Conservation (phyloP, 30 jellyfish, hydroid and myxozoan genomes). For the Calvadosia cruxmelitensis region DNA sequence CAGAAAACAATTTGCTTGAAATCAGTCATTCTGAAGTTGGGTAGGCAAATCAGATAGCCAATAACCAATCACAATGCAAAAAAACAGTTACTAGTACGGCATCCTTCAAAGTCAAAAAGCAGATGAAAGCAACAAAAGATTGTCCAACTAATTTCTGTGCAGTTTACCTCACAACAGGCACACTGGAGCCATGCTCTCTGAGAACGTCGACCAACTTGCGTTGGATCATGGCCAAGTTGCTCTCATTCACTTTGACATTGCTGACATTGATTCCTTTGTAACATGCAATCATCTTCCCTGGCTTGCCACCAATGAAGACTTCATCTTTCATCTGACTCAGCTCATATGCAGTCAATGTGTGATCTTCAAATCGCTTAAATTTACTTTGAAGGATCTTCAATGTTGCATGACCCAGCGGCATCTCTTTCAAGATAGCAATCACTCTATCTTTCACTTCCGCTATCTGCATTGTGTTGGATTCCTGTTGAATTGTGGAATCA, state of each 20-base stretch:
- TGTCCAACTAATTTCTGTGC: too few species aligned
- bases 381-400: constrained; percentile 7
- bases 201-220: constrained; percentile 14
- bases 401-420: constrained; percentile 22
- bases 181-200: constrained; percentile 30
- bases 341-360: constrained; percentile 13
- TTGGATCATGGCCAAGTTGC: constrained; percentile 4
- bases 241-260: constrained; percentile 3
- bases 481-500: too few species aligned
- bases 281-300: constrained; percentile 52
- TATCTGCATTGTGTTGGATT: not conserved
- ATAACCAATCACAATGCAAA: too few species aligned
- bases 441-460: constrained; percentile 20
- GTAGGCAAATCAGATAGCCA: too few species aligned
- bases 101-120: too few species aligned
- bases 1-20: too few species aligned
- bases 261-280: constrained; percentile 17
- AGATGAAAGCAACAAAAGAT: too few species aligned
- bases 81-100: too few species aligned
- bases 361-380: constrained; percentile 9
- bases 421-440: not conserved
- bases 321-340: constrained; percentile 30
- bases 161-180: constrained; percentile 54
- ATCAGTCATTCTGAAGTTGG: too few species aligned
- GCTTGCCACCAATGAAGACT: constrained; percentile 62